Evolutionary conservation across 1,140 invertebrate genomes (phyloP).

Genomic region (Triops cancriformis): DNA sequence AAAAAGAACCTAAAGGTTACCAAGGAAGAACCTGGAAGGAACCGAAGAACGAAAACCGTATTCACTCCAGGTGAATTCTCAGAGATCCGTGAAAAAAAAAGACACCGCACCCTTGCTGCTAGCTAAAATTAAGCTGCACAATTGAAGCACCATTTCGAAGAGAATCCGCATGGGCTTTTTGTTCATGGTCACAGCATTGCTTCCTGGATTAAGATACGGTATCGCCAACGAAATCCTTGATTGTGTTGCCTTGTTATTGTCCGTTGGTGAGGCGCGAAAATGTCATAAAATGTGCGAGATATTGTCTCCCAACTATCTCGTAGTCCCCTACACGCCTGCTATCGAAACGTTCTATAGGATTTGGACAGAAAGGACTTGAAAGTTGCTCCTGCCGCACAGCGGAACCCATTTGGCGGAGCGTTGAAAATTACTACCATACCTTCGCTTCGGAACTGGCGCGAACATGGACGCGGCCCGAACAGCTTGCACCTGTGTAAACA

Average conservation of each 20-base stretch:
- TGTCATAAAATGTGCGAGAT: neutral
- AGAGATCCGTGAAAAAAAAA: neutral
- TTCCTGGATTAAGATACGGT: neutral
- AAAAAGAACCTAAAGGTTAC: constrained; percentile 5
- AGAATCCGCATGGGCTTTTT: neutral
- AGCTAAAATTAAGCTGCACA: neutral
- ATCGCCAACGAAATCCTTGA: neutral
- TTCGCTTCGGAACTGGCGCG: constrained; percentile 4
- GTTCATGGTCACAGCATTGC: neutral
- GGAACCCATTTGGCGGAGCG: neutral
- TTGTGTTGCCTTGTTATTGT: neutral
- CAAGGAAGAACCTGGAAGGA: neutral
- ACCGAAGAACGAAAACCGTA: neutral
- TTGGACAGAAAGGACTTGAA: neutral
- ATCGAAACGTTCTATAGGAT: too few relatives aligned
- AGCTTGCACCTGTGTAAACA: neutral
- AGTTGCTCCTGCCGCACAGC: neutral
- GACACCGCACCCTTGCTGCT: constrained; percentile 1
- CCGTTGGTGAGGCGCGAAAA: neutral
- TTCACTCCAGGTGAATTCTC: neutral
- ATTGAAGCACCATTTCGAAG: neutral
- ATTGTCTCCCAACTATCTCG: neutral
- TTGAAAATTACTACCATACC: neutral
- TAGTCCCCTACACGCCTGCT: too few relatives aligned
- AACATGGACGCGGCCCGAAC: neutral